Evolutionary conservation across 2,797 vertebrate genomes (phyloP), one percentile per base, ranked within the genome.

Genomic region (Myotis pilosus): DNA sequence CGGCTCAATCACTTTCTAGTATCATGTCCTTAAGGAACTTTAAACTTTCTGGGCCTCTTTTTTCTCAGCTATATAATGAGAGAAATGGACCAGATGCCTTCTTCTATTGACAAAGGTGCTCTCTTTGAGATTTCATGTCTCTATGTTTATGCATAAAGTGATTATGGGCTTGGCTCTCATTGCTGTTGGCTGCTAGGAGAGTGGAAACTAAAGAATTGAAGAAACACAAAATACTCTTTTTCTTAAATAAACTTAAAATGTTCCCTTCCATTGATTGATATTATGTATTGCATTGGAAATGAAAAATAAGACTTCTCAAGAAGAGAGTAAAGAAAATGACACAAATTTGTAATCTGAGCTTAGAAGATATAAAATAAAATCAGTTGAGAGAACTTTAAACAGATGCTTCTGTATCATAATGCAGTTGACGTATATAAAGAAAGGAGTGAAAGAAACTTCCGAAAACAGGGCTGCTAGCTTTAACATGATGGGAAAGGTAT

Each of bases 281-380:
- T 44, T 60, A 64, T 3, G 74, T 66, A 74, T 6, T 74, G 11
- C 8, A 30, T 30, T 51, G 4, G 11, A 33, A 86, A 68, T 74
- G 33, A 20, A 55, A 84, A 89, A 64, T 25, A 82, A 62, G 28
- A 69, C 8, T 44, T 71, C 8, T 75, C 22, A 6, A 74, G 23
- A 3, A 47, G n/a, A 71, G 3, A 25, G 13, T 76, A 10, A 87
- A 55, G n/a, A 84, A 91, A 92, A 92, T 82, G 22, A 33, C n/a
- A 85, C 11, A 93, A 66, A 68, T 36, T 74, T 49, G 22, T 68
- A 60, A 87, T 69, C 25, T 81, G 11, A 17, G 5, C 2, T 85
- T 89, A 36, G 74, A 41, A 87, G 57, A 69, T 20, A 13, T 57
- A 92, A 91, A 60, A 71, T 53, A 66, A 84, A 91, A 92, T 85